Base-by-base conservation (phyloP, 2,888 invertebrate species). In the Choreutis nemorana region DNA sequence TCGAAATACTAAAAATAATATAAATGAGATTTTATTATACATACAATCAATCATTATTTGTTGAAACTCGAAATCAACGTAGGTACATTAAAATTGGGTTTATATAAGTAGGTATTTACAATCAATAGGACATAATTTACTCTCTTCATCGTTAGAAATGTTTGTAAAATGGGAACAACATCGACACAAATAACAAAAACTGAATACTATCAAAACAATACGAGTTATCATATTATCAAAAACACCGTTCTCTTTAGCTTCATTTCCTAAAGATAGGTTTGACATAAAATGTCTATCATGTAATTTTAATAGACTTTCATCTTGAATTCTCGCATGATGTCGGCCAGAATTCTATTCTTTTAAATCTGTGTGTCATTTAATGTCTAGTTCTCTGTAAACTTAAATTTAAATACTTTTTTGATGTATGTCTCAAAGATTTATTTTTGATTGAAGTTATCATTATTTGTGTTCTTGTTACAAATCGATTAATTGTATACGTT, bases 151-250 rank as follows among this genome's bases (percentile, higher is more conserved):
- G 28, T 55, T 48, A 23, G 54, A 55, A 37, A 48, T 31, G 45
- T 66, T 65, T 36, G 36, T 39, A 29, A 35, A n/a, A 37, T 51
- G 41, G 30, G 39, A 47, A 36, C 57, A 51, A 40, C 50, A 44
- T 46, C 56, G n/a, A n/a, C n/a, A n/a, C n/a, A n/a, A n/a, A n/a
- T n/a, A n/a, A n/a, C n/a, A n/a, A 64, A 63, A 58, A 45, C 56
- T 47, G 58, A 63, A 53, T 54, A 62, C 49, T 56, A 68, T 51
- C 48, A 73, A 66, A 66, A 66, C 50, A 50, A 54, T 50, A 54
- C 51, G 50, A 55, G 56, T 58, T 68, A 56, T 64, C 77, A 75
- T 75, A 55, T 42, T 73, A 64, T 53, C 42, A 61, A 67, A 65
- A 56, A 51, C n/a, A n/a, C n/a, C n/a, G n/a, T n/a, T n/a, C n/a